Percentiles rank a stretch among this genome's conserved stretches.
Conservation (phyloP, 2,888 invertebrate genomes). For the Campopleginae sp. region DNA sequence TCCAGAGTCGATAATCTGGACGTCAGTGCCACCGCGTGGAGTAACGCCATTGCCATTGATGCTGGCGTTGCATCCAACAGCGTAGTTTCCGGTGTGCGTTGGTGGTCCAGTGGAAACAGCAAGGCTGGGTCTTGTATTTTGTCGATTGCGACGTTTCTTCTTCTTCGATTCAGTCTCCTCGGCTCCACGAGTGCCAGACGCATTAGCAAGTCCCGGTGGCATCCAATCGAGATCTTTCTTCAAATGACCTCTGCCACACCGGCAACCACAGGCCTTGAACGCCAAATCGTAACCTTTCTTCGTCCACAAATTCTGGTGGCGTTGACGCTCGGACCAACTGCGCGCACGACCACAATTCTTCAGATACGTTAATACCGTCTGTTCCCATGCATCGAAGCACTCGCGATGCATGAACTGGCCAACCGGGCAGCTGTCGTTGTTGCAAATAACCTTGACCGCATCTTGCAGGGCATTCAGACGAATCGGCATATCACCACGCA, state of each 20-base stretch:
- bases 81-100: slow-evolving; percentile 82
- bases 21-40: slow-evolving; percentile 70
- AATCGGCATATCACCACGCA: slow-evolving; percentile 87
- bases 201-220: slow-evolving; percentile 87
- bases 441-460: slow-evolving; percentile 95
- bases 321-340: slow-evolving; percentile 97
- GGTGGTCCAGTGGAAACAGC: slow-evolving; percentile 86
- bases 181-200: slow-evolving; percentile 84
- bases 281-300: slow-evolving; percentile 99
- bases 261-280: slow-evolving; percentile 97
- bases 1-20: slow-evolving; percentile 80
- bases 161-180: slow-evolving; percentile 87
- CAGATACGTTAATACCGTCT: slow-evolving; percentile 93
- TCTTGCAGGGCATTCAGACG: slow-evolving; percentile 90
- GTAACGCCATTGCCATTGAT: slow-evolving; percentile 24
- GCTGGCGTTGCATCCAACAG: slow-evolving; percentile 72
- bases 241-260: slow-evolving; percentile 95
- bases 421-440: slow-evolving; percentile 95
- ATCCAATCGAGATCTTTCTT: slow-evolving; percentile 98
- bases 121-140: slow-evolving; percentile 87
- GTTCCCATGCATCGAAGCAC: slow-evolving; percentile 98
- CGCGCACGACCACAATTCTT: slow-evolving; percentile 96
- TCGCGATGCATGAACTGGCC: slow-evolving; percentile 98
- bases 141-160: slow-evolving; percentile 89
- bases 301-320: slow-evolving; percentile 98